phyloP scores from a whole-genome alignment of 2,113 vertebrate species.

The Prolemur simus region DNA sequence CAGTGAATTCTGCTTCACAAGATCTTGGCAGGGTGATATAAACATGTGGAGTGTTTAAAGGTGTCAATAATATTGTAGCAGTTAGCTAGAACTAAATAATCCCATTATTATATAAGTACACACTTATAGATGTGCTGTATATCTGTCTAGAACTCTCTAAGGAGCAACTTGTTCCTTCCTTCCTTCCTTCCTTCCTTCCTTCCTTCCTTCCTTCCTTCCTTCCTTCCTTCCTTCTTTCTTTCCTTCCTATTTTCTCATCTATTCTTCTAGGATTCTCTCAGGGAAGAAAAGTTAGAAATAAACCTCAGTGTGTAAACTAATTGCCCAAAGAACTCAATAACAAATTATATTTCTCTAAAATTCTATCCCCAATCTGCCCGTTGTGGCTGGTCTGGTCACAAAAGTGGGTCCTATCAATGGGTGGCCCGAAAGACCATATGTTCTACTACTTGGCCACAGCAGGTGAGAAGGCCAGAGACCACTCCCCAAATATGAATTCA shows the following conservation, averaged over 20 bases:
- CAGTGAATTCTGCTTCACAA: not conserved
- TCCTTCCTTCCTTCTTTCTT: not conserved
- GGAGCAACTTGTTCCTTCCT: not conserved
- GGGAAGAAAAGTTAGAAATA: conserved; percentile 21
- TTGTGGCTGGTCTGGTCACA: not conserved
- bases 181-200: not conserved
- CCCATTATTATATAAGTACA: not conserved
- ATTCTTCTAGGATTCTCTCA: not conserved
- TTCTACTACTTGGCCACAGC: not conserved
- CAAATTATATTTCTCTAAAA: not conserved
- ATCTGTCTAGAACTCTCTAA: not conserved
- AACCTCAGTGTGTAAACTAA: not conserved
- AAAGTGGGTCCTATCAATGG: not conserved
- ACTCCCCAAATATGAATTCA: conserved; percentile 44
- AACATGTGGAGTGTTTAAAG: not conserved
- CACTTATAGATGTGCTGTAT: not conserved
- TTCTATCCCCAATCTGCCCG: not conserved
- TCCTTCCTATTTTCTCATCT: not conserved
- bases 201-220: not conserved
- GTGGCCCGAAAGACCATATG: not conserved
- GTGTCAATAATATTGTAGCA: not conserved
- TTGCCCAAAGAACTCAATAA: not conserved
- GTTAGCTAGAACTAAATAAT: not conserved
- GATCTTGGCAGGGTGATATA: not conserved
- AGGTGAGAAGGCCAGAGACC: conserved; percentile 6